Conservation (phyloP, 2,888 invertebrate genomes). For the Hyppa rectilinea region DNA sequence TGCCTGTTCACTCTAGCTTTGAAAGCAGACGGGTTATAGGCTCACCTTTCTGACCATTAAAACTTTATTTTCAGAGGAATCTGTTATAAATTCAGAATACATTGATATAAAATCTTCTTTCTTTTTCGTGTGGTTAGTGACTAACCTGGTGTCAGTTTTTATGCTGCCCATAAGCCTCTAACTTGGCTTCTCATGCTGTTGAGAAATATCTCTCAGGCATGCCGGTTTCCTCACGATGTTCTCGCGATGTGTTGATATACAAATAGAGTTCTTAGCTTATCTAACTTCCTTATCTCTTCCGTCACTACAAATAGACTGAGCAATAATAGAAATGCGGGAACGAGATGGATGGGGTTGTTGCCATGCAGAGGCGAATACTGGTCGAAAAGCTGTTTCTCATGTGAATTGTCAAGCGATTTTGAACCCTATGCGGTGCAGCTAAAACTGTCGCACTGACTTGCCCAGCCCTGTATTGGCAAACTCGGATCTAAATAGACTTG, state of each 20-base stretch:
- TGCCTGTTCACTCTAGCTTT: too few relatives aligned
- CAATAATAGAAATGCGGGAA: not conserved
- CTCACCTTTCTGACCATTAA: not conserved
- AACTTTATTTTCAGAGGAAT: not conserved
- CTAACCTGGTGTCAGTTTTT: too few relatives aligned
- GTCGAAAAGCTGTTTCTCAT: not conserved
- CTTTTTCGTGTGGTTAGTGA: too few relatives aligned
- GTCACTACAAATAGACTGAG: not conserved
- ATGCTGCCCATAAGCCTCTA: too few relatives aligned
- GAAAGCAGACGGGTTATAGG: too few relatives aligned
- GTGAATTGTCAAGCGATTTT: not conserved
- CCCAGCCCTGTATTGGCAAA: not conserved
- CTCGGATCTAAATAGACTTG: slow-evolving; percentile 1
- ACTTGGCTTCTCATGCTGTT: too few relatives aligned
- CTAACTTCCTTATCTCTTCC: too few relatives aligned
- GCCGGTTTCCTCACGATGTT: too few relatives aligned
- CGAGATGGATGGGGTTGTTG: not conserved
- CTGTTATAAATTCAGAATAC: not conserved
- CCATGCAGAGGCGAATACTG: not conserved
- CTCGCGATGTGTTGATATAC: too few relatives aligned
- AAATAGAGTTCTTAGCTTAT: not conserved
- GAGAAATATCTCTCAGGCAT: too few relatives aligned
- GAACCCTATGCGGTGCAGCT: not conserved
- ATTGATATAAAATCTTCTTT: not conserved
- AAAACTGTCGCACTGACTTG: not conserved